Percentiles rank a stretch among this genome's conserved stretches.
Evolutionary conservation across 2,113 vertebrate genomes (phyloP).

Genomic region (Colius striatus): DNA sequence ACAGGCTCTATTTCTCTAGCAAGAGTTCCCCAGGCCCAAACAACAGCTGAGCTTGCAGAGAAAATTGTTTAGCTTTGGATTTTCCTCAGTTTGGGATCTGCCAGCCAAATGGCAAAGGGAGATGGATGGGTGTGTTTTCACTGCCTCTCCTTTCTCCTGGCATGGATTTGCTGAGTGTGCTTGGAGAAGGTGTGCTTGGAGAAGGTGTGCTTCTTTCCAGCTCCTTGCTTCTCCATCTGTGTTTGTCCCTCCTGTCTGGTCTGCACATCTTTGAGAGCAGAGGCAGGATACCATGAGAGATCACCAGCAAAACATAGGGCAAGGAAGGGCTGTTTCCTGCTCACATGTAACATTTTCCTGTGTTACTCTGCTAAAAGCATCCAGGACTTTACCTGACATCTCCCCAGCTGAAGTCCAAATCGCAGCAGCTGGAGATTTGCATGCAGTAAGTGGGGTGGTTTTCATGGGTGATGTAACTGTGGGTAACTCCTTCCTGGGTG

Average conservation of each 20-base stretch:
- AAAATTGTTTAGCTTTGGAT: not conserved
- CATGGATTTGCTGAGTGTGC: not conserved
- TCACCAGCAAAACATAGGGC: not conserved
- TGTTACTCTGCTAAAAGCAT: not conserved
- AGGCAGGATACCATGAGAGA: not conserved
- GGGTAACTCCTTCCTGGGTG: not conserved
- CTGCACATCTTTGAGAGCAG: not conserved
- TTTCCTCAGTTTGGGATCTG: not conserved
- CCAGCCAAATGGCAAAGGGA: not conserved
- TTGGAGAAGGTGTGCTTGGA: not conserved
- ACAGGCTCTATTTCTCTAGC: not conserved
- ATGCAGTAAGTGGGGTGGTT: no score
- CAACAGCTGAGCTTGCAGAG: not conserved
- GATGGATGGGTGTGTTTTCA: not conserved
- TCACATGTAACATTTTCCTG: fast-evolving
- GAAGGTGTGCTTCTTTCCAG: not conserved
- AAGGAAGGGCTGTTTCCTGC: not conserved
- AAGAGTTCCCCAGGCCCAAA: not conserved
- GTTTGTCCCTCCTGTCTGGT: not conserved
- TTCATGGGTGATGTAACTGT: not conserved
- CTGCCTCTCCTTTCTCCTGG: not conserved
- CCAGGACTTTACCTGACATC: not conserved
- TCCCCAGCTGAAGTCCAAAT: not conserved
- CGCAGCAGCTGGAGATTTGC: not conserved
- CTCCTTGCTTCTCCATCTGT: not conserved